Evolutionary conservation across 1,140 invertebrate species (phyloP).

Genomic region (Eriosoma lanigerum): DNA sequence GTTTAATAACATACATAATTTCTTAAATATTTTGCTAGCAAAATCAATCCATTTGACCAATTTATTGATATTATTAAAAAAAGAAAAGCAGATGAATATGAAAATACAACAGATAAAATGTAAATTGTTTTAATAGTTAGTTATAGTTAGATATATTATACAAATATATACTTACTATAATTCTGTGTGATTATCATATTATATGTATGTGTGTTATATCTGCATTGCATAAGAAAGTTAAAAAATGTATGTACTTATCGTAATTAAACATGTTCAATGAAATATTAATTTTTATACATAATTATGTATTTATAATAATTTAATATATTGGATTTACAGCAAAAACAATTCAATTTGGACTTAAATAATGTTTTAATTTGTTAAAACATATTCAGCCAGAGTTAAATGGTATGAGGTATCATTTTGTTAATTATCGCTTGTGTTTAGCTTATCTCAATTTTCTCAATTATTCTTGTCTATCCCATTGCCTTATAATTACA

Average conservation of each 20-base stretch:
- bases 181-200: no score
- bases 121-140: no score
- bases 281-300: not conserved
- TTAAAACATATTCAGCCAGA: not conserved
- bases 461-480: not conserved
- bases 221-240: no score
- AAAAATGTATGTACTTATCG: not conserved
- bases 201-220: no score
- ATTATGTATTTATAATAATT: slow-evolving; percentile 4
- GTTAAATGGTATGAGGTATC: not conserved
- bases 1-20: not conserved
- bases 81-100: not conserved
- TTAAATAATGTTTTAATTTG: no score
- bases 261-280: not conserved
- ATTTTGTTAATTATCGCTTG: not conserved
- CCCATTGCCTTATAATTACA: not conserved
- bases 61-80: not conserved
- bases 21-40: not conserved
- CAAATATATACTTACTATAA: no score
- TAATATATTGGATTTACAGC: not conserved
- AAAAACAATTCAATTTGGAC: no score
- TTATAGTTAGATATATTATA: no score
- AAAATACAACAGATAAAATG: not conserved
- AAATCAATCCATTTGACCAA: slow-evolving; percentile 2
- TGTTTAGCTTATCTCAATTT: not conserved